Evolutionary conservation across 2,797 vertebrate genomes (phyloP).

Genomic region (Rhinophrynus dorsalis): DNA sequence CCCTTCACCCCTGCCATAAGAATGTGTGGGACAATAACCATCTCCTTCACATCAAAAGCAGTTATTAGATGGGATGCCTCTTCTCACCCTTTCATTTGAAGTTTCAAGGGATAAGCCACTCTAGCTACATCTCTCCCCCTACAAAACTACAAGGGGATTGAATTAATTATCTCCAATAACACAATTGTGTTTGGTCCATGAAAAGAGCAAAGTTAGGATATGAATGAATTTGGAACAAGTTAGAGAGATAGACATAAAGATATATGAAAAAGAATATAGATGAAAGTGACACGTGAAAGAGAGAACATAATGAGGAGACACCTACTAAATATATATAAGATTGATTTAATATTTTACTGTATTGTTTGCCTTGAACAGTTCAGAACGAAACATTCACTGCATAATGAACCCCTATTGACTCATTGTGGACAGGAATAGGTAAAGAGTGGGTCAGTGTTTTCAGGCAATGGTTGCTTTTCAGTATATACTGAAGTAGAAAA

Average conservation of each 20-base stretch:
- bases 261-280: neutral
- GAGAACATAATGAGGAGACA: no score
- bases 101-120: slow-evolving; percentile 66
- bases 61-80: slow-evolving; percentile 71
- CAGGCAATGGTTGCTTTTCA: no score
- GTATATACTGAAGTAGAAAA: no score
- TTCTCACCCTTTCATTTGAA: slow-evolving; percentile 5
- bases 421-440: no score
- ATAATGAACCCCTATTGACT: no score
- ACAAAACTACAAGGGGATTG: slow-evolving; percentile 97
- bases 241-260: slow-evolving; percentile 31
- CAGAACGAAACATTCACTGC: no score
- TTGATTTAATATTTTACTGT: no score
- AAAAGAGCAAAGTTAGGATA: slow-evolving; percentile 94
- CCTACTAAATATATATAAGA: no score
- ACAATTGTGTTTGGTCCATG: slow-evolving; percentile 91
- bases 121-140: slow-evolving; percentile 71
- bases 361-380: no score
- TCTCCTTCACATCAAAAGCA: slow-evolving; percentile 85
- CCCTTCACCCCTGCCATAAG: slow-evolving; percentile 86
- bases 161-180: slow-evolving; percentile 99
- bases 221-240: neutral
- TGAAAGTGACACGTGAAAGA: neutral
- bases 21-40: slow-evolving; percentile 80
- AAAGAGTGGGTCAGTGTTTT: no score